These are phyloP conservation scores for Taenaris catops DNA, from an alignment of 2,888 invertebrate species.

Conservation along the genomic window DNA sequence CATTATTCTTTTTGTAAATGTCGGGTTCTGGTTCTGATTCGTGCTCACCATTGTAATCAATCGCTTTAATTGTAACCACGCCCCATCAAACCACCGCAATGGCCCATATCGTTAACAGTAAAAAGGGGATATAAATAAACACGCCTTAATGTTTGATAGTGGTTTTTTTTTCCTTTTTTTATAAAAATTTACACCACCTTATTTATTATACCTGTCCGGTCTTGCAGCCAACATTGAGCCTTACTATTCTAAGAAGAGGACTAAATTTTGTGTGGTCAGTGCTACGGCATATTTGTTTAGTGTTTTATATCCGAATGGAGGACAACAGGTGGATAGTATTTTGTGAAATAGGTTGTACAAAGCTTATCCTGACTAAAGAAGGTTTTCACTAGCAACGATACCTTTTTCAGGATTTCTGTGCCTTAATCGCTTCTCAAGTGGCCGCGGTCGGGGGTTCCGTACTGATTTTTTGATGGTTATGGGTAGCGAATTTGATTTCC, in stretches of 20 bases:
- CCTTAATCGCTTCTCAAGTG: too few relatives aligned
- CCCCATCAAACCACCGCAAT: constrained; percentile 21
- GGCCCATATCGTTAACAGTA: constrained; percentile 33
- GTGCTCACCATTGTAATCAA: neutral
- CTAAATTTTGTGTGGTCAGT: constrained; percentile 1
- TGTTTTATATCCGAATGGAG: constrained; percentile 11
- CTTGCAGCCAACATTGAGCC: constrained; percentile 4
- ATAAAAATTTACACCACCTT: constrained; percentile 22
- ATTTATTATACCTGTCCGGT: too few relatives aligned
- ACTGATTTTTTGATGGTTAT: too few relatives aligned
- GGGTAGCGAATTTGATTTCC: too few relatives aligned
- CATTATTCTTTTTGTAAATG: too few relatives aligned
- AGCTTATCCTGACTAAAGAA: neutral
- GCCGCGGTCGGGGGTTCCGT: too few relatives aligned
- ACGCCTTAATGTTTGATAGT: constrained; percentile 27
- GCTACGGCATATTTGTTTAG: neutral
- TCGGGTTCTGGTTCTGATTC: too few relatives aligned
- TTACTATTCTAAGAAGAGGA: constrained; percentile 1
- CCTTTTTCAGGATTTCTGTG: too few relatives aligned
- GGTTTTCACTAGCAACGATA: too few relatives aligned
- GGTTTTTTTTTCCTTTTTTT: constrained; percentile 22
- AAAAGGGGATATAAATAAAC: constrained; percentile 40
- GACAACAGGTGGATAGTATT: constrained; percentile 14
- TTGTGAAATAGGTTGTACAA: constrained; percentile 8
- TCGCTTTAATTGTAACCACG: constrained; percentile 25